Base-by-base conservation (phyloP, 1,140 invertebrate species). In the Drosophila asahinai region DNA sequence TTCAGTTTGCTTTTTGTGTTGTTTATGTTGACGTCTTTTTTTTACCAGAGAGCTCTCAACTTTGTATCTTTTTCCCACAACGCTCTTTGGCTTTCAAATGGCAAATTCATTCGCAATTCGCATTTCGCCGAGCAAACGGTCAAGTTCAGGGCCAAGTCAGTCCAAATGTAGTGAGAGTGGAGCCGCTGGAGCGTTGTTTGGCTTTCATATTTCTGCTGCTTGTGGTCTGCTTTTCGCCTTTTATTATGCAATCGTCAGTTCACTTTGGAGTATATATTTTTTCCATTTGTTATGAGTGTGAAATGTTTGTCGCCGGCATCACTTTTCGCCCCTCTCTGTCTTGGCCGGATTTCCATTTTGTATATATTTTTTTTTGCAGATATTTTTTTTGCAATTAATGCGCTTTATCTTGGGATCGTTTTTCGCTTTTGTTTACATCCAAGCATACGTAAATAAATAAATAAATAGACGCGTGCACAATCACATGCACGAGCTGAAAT, bases 401-500 rank as follows among this genome's bases (percentile, higher is more conserved):
- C 84, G 76, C 61, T 89, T 83, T 83, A 77, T 83, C 83, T 77
- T 72, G 47, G 54, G 74, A 64, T 63, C 60, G 54, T 54, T 68
- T 80, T 55, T 70, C 57, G 71, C 54, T 89, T 90, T 84, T 84
- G 86, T 82, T 89, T 89, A 89, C 84, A 89, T 79, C 68, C 19
- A 74, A 81, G 83, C 63, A 75, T 90, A 84, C 63, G 78, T 81
- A 78, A 83, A 89, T 81, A 79, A 81, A 89, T 81, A 78, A 83
- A 89, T 79, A 79, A 79, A 89, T 79, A 81, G 73, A 67, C 47
- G 60, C 38, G 25, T 49, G 77, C 57, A 64, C 38, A 58, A 8
- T 30, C 25, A 64, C 27, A 61, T 48, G 33, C 62, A 49, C 17
- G 45, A 19, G 25, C 40, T 55, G 33, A 36, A 45, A 76, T 54